A percentile compares a stretch with the other conserved stretches of the same genome.
These are phyloP conservation scores for Numida meleagris DNA, from an alignment of 2,113 vertebrate species.

Conservation along the genomic window DNA sequence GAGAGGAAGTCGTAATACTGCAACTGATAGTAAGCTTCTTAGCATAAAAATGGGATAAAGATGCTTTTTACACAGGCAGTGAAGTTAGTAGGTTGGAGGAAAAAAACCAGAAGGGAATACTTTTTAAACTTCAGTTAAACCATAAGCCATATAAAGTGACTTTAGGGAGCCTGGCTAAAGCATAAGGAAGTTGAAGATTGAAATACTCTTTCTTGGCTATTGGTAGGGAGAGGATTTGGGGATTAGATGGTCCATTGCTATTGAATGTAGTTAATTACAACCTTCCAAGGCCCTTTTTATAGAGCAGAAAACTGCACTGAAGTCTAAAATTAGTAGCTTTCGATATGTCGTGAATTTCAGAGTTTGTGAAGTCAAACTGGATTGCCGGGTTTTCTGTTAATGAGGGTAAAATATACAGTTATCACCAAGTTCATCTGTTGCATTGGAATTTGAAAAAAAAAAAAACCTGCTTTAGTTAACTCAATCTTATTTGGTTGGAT, in stretches of 20 bases:
- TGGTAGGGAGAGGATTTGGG: slow-evolving; percentile 3
- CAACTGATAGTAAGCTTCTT: neutral
- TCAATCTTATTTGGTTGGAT: neutral
- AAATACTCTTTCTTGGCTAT: slow-evolving; percentile 30
- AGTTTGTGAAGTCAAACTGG: neutral
- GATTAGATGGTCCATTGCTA: slow-evolving; percentile 42
- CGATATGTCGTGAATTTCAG: neutral
- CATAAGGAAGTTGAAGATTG: neutral
- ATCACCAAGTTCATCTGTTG: neutral
- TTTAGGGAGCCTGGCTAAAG: slow-evolving; percentile 34
- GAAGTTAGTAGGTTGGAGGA: neutral
- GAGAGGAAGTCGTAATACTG: neutral
- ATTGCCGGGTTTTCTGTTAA: neutral
- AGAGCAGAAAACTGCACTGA: neutral
- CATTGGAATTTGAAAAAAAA: neutral
- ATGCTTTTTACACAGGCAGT: neutral
- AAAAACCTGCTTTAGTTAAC: neutral
- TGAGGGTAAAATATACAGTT: neutral
- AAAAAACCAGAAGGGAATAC: neutral
- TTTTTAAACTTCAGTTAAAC: slow-evolving; percentile 16
- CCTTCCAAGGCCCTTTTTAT: neutral
- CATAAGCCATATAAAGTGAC: neutral
- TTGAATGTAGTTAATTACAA: neutral
- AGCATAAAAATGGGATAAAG: neutral
- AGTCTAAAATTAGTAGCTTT: neutral